A percentile compares a stretch with the other conserved stretches of the same genome.
These are phyloP conservation scores for Agonum fuliginosum DNA, from an alignment of 2,888 invertebrate species.

Conservation along the genomic window DNA sequence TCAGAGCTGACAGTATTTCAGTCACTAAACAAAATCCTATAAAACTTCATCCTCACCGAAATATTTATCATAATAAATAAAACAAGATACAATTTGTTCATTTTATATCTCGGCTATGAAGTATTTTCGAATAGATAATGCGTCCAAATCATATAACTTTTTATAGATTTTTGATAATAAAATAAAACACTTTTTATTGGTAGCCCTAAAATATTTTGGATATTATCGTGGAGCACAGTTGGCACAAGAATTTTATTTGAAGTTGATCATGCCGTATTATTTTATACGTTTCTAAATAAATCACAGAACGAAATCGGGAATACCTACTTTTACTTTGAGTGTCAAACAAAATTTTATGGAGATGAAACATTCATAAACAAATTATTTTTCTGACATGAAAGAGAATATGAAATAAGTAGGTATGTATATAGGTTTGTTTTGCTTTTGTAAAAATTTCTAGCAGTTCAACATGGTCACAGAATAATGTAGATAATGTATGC, in stretches of 20 bases:
- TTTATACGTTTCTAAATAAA: neutral
- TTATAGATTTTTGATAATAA: conserved; percentile 8
- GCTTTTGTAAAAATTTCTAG: too few species aligned
- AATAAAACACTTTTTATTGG: conserved; percentile 7
- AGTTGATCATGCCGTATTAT: neutral
- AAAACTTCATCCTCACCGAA: conserved; percentile 9
- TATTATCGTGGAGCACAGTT: neutral
- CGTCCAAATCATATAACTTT: conserved; percentile 11
- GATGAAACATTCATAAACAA: too few species aligned
- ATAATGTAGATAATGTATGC: too few species aligned
- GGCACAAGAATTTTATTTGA: neutral
- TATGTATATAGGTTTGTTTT: too few species aligned
- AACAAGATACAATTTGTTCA: conserved; percentile 22
- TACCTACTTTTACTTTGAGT: too few species aligned
- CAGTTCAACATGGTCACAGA: too few species aligned
- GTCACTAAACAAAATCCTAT: conserved; percentile 35
- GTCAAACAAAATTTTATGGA: neutral
- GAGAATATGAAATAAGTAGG: too few species aligned
- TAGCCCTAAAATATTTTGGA: conserved; percentile 16
- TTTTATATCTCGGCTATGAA: conserved; percentile 21
- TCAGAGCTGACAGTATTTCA: conserved; percentile 11
- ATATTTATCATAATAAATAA: conserved; percentile 43
- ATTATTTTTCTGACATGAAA: too few species aligned
- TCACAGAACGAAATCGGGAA: too few species aligned
- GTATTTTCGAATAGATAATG: conserved; percentile 11